Evolutionary conservation across 2,888 invertebrate species (phyloP).

Genomic region (Dynastes grantii): DNA sequence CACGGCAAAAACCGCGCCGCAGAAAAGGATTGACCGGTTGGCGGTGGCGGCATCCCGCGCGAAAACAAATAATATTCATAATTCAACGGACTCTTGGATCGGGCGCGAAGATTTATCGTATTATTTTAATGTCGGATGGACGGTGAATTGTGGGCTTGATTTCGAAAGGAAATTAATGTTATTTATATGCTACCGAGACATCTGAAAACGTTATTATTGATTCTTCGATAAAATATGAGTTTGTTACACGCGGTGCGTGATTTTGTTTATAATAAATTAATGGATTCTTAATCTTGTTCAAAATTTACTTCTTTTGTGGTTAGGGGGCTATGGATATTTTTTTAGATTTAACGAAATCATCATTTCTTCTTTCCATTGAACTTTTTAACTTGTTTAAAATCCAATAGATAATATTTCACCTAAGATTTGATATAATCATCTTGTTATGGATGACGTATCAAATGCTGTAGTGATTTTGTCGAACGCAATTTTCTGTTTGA

Average conservation of each 20-base stretch:
- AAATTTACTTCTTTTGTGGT: conserved; percentile 3
- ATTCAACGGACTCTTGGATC: conserved; percentile 19
- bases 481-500: too few relatives aligned
- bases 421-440: too few relatives aligned
- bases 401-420: too few relatives aligned
- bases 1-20: conserved; percentile 6
- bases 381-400: too few relatives aligned
- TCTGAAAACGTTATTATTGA: conserved; percentile 3
- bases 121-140: too few relatives aligned
- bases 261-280: conserved; percentile 31
- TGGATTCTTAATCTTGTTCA: conserved; percentile 16
- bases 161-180: conserved; percentile 11
- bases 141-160: not conserved
- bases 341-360: too few relatives aligned
- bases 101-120: not conserved
- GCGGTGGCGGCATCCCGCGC: not conserved
- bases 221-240: not conserved
- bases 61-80: conserved; percentile 33
- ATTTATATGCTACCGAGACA: conserved; percentile 11
- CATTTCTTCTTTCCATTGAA: too few relatives aligned
- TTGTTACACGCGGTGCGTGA: not conserved
- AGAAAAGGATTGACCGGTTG: not conserved
- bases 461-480: too few relatives aligned
- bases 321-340: too few relatives aligned
- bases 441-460: too few relatives aligned